Evolutionary conservation across 2,797 vertebrate species (phyloP).

Genomic region (Merluccius polli): DNA sequence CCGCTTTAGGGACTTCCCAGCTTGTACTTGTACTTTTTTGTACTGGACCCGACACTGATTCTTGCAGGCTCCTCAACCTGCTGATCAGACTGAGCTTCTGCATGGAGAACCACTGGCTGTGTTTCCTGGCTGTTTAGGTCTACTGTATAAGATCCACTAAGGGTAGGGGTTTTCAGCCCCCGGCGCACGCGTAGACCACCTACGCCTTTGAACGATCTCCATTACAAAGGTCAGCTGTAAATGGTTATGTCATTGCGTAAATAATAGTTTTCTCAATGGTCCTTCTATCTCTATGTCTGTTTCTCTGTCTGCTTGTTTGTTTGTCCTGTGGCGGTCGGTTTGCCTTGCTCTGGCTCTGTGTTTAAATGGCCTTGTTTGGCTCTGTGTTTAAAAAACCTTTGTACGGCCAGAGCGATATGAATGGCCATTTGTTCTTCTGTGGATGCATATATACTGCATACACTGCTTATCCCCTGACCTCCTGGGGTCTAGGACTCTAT

Average conservation of each 20-base stretch:
- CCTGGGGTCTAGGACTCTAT: not conserved
- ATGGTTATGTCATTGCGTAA: conserved; percentile 23
- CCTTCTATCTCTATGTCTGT: conserved; percentile 48
- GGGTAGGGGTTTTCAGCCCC: not conserved
- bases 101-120: not conserved
- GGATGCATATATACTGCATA: conserved; percentile 31
- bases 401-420: not conserved
- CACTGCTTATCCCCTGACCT: conserved; percentile 1
- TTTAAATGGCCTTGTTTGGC: conserved; percentile 9
- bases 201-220: not conserved
- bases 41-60: conserved; percentile 16
- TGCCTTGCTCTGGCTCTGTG: too few species aligned
- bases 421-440: not conserved
- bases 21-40: conserved; percentile 9
- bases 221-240: conserved; percentile 18
- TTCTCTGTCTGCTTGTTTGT: conserved; percentile 8
- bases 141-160: not conserved
- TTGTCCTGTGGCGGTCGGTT: not conserved
- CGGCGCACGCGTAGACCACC: not conserved
- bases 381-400: not conserved
- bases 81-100: conserved; percentile 51
- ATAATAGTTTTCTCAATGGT: not conserved
- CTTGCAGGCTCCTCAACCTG: conserved; percentile 53
- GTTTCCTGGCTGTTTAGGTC: not conserved
- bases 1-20: conserved; percentile 35